Evolutionary conservation across 2,888 invertebrate species (phyloP).

Genomic region (Euspilapteryx auroguttella): DNA sequence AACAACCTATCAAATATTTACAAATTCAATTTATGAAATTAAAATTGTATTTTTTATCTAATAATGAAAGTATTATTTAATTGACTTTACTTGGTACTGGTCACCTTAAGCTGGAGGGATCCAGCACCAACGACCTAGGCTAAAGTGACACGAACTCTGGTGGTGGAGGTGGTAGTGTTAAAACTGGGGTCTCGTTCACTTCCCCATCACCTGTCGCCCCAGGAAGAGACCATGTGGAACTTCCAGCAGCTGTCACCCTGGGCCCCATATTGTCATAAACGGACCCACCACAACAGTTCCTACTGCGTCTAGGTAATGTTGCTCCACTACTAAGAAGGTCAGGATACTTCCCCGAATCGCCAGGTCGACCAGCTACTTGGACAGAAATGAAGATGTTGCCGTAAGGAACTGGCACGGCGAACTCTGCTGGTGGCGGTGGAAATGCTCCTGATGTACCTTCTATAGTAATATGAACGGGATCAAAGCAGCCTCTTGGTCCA

Average conservation of each 20-base stretch:
- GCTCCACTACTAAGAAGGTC: slow-evolving; percentile 66
- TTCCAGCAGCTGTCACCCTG: slow-evolving; percentile 83
- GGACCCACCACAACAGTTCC: slow-evolving; percentile 56
- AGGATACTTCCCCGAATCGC: slow-evolving; percentile 64
- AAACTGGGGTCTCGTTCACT: slow-evolving; percentile 38
- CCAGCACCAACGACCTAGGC: slow-evolving; percentile 52
- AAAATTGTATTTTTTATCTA: slow-evolving; percentile 39
- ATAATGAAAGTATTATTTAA: slow-evolving; percentile 35
- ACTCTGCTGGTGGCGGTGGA: slow-evolving; percentile 55
- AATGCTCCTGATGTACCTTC: slow-evolving; percentile 55
- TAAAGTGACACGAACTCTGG: slow-evolving; percentile 54
- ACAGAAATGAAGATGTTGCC: slow-evolving; percentile 88
- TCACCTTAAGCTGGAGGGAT: slow-evolving; percentile 47
- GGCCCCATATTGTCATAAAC: slow-evolving; percentile 92
- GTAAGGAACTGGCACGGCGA: slow-evolving; percentile 55
- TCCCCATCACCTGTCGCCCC: slow-evolving; percentile 50
- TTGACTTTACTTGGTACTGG: slow-evolving; percentile 48
- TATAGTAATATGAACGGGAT: slow-evolving; percentile 66
- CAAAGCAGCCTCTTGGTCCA: slow-evolving; percentile 48
- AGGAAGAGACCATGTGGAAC: slow-evolving; percentile 81
- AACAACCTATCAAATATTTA: slow-evolving; percentile 3
- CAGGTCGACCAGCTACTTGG: slow-evolving; percentile 64
- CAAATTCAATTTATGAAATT: slow-evolving; percentile 4
- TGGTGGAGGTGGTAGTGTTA: slow-evolving; percentile 60
- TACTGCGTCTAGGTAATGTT: slow-evolving; percentile 49